Evolutionary conservation across 1,140 invertebrate species (phyloP), one percentile per base, ranked within the genome.

Genomic region (Meteorus sp.): DNA sequence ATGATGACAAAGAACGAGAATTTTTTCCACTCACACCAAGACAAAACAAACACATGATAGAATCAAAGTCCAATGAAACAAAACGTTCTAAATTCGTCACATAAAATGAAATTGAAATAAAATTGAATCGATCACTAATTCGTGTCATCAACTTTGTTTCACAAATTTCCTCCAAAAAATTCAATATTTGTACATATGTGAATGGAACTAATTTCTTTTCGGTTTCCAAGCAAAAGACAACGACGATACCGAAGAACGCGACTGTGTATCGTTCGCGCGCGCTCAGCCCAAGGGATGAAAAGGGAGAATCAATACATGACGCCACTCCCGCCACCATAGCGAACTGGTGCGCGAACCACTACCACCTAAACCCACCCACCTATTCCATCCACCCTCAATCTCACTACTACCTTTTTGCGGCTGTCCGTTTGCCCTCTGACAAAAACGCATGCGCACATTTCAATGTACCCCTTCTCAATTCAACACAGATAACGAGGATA

Each of bases 301-400:
- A 65, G 59, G 53, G 66, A 70, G 74, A 76, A 77, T 77, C 74
- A 76, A 78, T 76, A 78, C 72, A 65, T 67, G 62, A 66, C 66
- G 67, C 73, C 68, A 70, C 73, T 69, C 64, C 64, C 61, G 64
- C 61, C 56, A 66, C 62, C 64, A 59, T 67, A 64, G 60, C 29
- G 63, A 51, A 71, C 61, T 68, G n/a, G n/a, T n/a, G 66, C 66
- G 68, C 70, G 65, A 70, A 20, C 66, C 69, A 68, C 68, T 66
- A 60, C 66, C 62, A 31, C 55, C 44, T 45, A 31, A 9, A 23
- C n/a, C 27, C 17, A 31, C 19, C n/a, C 22, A 29, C n/a, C 11
- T 27, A 5, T n/a, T 3, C 11, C 5, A 17, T 48, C 25, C 20
- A 39, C 20, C 22, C 19, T n/a, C n/a, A n/a, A n/a, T n/a, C n/a